Base-by-base conservation (phyloP, 2,113 vertebrate genomes). In the Lamprotornis superbus region DNA sequence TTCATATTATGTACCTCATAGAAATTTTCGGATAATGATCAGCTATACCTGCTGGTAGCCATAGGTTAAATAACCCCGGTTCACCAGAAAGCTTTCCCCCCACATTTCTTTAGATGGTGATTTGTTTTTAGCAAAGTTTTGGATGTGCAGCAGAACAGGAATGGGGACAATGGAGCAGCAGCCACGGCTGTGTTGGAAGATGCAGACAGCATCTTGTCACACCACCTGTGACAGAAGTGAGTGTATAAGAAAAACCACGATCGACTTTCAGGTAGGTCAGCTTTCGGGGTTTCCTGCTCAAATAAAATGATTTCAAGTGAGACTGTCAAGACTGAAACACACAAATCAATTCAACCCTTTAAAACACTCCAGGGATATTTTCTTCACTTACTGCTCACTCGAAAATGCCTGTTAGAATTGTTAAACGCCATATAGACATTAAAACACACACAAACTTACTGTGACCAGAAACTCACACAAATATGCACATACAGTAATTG, bases 291-390 rank as follows among this genome's bases (percentile, higher is more conserved):
- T 91, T 85, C 87, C 65, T 78, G n/a, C 63, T 84, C 47, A 15
- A 92, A 86, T 79, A 83, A 57, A 22, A 28, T 10, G 42, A 88
- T 92, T 94, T 79, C 27, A 90, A 94, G 52, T 90, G n/a, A 93
- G 11, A 80, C 46, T 59, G 69, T 94, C 87, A 92, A 65, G 49
- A 90, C 30, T 39, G 69, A 95, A 94, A 96, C 31, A 89, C 35
- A 94, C 80, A 91, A 88, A 96, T 83, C 80, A 92, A 97, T 95
- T 96, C 87, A 89, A 53, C 42, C 55, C 40, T 84, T 94, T 50
- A 95, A 97, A 96, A 84, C 44, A 80, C 65, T 97, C 83, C 76
- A 83, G 79, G 50, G 76, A 90, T 94, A 61, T 83, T 96, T 91
- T 93, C 94, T 75, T 93, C 60, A 60, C 84, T 95, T 68, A 53